Percentiles rank a stretch among this genome's conserved stretches.
Conservation (phyloP, 2,888 invertebrate genomes). For the Notodonta ziczac region DNA sequence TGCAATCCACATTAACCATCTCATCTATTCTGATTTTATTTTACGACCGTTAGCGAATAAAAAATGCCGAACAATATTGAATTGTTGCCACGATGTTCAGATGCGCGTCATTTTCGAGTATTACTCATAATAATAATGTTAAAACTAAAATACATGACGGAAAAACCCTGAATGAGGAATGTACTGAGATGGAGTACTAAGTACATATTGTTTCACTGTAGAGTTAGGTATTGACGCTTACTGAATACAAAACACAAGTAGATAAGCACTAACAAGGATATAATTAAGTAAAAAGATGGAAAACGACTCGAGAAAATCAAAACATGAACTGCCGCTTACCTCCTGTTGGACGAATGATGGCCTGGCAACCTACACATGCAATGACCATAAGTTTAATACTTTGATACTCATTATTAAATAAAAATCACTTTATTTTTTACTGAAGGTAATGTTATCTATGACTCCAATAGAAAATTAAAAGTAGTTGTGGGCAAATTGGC, state of each 20-base stretch:
- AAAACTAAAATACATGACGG: not conserved
- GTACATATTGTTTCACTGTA: not conserved
- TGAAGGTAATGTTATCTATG: no score
- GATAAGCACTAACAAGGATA: slow-evolving; percentile 2
- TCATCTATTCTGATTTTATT: slow-evolving; percentile 6
- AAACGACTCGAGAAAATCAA: not conserved
- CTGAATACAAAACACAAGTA: slow-evolving; percentile 1
- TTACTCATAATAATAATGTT: slow-evolving; percentile 2
- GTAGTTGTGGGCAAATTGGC: not conserved
- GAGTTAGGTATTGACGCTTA: not conserved
- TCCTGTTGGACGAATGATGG: not conserved
- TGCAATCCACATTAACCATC: slow-evolving; percentile 3
- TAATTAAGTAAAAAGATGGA: not conserved
- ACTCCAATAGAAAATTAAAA: no score
- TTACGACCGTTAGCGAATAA: not conserved
- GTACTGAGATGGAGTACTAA: not conserved
- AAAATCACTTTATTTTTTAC: not conserved
- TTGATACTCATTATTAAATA: not conserved
- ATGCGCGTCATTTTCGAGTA: not conserved
- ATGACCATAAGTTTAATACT: not conserved
- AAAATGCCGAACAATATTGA: slow-evolving; percentile 5
- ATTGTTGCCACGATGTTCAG: not conserved
- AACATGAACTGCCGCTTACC: not conserved
- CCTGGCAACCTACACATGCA: not conserved
- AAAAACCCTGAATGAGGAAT: slow-evolving; percentile 2